Base-by-base conservation (phyloP, 1,140 invertebrate species). In the Drosophila melanica region DNA sequence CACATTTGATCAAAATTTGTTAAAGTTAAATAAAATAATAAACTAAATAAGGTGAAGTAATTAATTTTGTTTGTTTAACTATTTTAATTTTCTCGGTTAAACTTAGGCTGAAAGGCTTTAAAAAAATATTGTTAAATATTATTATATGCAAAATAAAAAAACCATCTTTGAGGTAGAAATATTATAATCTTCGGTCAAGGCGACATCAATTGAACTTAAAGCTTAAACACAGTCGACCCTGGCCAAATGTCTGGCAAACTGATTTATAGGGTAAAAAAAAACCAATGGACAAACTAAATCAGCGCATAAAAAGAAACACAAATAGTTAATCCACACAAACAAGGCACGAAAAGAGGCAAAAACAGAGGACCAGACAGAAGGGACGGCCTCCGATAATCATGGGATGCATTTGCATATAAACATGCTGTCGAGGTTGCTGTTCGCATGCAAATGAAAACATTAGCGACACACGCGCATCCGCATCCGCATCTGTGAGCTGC, bases 401-500 rank as follows among this genome's bases (percentile, higher is more conserved):
- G 50, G 84, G 50, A 74, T 68, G 45, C 76, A 87, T 87, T 89
- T 89, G 84, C 82, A 89, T 89, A 87, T 69, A 74, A 79, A 89
- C 84, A 67, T 77, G 79, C 72, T 79, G 75, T 76, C 79, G 79
- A 75, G 37, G 30, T n/a, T 75, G 78, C 64, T 81, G 82, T 75
- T 71, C 66, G 76, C 84, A 87, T 87, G 84, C 82, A 87, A 87
- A 87, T 89, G 84, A 87, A 87, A 87, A 89, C 82, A 87, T 89
- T 82, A 89, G 84, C 79, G 84, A 44, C 37, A 79, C 47, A 78
- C 73, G 74, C 74, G 77, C 73, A 85, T 66, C 48, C 44, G 41
- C 48, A 76, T 70, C 23, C 51, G 5, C 14, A 44, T 50, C 27
- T 7, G 27, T 27, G 27, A 58, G 67, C 42, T 81, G 18, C 54